Evolutionary conservation across 2,888 invertebrate genomes (phyloP).

Genomic region (Cephonodes hylas): DNA sequence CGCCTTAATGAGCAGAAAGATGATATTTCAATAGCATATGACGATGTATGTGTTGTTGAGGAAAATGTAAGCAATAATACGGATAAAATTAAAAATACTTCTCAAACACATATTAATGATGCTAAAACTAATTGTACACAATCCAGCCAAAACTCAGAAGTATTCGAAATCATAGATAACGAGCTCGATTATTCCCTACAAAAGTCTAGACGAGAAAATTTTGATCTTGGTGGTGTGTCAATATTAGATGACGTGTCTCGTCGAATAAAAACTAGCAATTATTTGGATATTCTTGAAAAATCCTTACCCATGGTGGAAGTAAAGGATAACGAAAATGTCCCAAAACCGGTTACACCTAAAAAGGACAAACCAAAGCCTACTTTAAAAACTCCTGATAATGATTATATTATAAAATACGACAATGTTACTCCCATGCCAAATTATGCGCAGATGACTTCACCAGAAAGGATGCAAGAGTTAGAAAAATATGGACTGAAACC

Average conservation of each 20-base stretch:
- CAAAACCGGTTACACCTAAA: slow-evolving; percentile 28
- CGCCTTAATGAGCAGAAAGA: slow-evolving; percentile 47
- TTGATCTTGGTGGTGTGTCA: slow-evolving; percentile 48
- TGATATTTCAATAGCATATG: slow-evolving; percentile 66
- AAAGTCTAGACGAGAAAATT: slow-evolving; percentile 43
- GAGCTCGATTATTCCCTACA: slow-evolving; percentile 84
- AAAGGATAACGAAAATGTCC: not conserved
- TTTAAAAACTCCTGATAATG: slow-evolving; percentile 60
- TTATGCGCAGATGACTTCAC: slow-evolving; percentile 80
- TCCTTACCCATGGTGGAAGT: not conserved
- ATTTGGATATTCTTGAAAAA: slow-evolving; percentile 12
- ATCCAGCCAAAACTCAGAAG: slow-evolving; percentile 47
- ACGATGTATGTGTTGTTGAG: slow-evolving; percentile 39
- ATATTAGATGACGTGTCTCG: slow-evolving; percentile 37
- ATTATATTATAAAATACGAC: slow-evolving; percentile 76
- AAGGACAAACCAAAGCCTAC: slow-evolving; percentile 27
- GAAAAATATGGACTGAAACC: slow-evolving; percentile 85
- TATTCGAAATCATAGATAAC: slow-evolving; percentile 77
- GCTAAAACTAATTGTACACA: slow-evolving; percentile 19
- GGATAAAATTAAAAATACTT: not conserved
- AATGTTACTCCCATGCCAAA: slow-evolving; percentile 82
- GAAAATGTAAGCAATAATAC: not conserved
- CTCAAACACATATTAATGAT: slow-evolving; percentile 5
- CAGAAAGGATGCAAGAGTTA: slow-evolving; percentile 79
- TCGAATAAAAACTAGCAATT: slow-evolving; percentile 12